A percentile compares a stretch with the other conserved stretches of the same genome.
Conservation (phyloP, 2,797 vertebrate genomes). For the Atherinosoma microstoma region DNA sequence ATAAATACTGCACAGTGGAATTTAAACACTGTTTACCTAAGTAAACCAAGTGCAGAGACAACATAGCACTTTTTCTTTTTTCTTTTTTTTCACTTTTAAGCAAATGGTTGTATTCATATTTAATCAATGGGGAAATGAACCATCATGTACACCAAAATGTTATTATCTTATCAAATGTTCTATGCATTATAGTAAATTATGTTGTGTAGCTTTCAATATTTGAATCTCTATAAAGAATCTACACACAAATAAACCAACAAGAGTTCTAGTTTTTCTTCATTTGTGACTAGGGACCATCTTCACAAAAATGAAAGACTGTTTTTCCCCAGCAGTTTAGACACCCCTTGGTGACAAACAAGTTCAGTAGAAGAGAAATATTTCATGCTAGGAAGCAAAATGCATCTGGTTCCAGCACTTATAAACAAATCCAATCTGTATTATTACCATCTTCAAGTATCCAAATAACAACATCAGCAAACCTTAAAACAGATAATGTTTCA, state of each 20-base stretch:
- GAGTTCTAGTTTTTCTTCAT: background rate
- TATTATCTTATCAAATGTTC: too few relatives aligned
- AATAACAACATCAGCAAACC: constrained; percentile 44
- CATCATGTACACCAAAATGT: background rate
- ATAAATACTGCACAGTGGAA: background rate
- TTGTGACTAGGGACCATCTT: background rate
- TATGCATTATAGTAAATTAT: background rate
- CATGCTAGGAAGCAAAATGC: background rate
- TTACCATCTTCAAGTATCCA: constrained; percentile 11
- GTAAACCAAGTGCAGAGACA: background rate
- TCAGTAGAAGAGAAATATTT: constrained; percentile 12
- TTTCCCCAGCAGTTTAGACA: constrained; percentile 1
- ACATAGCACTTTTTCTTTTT: too few relatives aligned
- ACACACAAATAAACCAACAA: background rate
- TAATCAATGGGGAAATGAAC: background rate
- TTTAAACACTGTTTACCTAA: background rate
- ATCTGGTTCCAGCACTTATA: constrained; percentile 9
- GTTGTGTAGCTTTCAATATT: background rate
- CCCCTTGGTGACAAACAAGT: constrained; percentile 13
- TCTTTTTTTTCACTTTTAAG: too few relatives aligned
- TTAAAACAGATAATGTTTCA: constrained; percentile 51
- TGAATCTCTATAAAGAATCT: background rate
- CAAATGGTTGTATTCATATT: background rate
- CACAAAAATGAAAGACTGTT: background rate
- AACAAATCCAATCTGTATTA: constrained; percentile 31